A percentile compares a stretch with the other conserved stretches of the same genome.
Conservation (phyloP, 2,888 invertebrate species). For the Stramonita haemastoma region DNA sequence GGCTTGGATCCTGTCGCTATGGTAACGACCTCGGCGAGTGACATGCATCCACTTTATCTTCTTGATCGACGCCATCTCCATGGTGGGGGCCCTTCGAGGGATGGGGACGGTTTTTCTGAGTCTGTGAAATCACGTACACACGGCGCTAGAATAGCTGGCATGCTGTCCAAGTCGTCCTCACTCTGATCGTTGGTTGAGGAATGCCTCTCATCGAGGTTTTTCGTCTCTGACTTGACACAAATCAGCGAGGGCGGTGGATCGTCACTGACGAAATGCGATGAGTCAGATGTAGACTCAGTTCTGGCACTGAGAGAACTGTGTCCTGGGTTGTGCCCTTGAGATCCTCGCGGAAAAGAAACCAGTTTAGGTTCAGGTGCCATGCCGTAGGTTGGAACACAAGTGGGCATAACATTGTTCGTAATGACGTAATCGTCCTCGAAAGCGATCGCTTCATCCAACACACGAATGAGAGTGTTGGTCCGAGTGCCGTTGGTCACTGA, state of each 20-base stretch:
- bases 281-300: slow-evolving; percentile 8
- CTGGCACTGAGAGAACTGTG: neutral
- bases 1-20: neutral
- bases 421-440: slow-evolving; percentile 59
- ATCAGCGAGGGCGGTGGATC: neutral
- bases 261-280: neutral
- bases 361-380: slow-evolving; percentile 41
- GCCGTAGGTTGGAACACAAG: slow-evolving; percentile 39
- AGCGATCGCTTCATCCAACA: slow-evolving; percentile 66
- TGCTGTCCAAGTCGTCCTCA: slow-evolving; percentile 31
- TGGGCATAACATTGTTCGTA: slow-evolving; percentile 36
- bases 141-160: slow-evolving; percentile 30
- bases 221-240: neutral
- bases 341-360: slow-evolving; percentile 30
- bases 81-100: slow-evolving; percentile 23
- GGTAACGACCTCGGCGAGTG: neutral
- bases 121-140: neutral
- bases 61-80: neutral
- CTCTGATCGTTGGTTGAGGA: neutral
- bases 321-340: neutral
- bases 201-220: neutral
- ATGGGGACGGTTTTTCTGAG: slow-evolving; percentile 38
- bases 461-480: slow-evolving; percentile 58
- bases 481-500: slow-evolving; percentile 57
- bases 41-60: neutral